These are phyloP conservation scores for Noturus placidus DNA, from an alignment of 2,113 vertebrate genomes.

Conservation along the genomic window DNA sequence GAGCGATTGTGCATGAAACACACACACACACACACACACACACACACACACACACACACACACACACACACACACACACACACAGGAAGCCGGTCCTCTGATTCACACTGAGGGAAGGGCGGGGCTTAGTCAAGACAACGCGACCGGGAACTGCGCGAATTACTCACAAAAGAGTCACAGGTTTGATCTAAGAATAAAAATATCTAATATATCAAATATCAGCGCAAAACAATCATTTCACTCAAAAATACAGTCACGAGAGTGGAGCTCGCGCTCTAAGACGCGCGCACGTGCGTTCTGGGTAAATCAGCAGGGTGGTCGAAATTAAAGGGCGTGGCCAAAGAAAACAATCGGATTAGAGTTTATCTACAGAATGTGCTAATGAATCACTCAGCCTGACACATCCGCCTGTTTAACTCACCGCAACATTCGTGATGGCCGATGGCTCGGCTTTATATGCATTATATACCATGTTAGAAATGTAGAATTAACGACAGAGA, in stretches of 20 bases:
- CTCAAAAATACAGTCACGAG: not conserved
- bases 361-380: not conserved
- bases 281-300: not conserved
- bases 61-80: constrained; percentile 31
- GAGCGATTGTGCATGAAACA: constrained; percentile 37
- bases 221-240: not conserved
- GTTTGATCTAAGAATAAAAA: not conserved
- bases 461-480: not conserved
- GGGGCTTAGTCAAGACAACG: constrained; percentile 41
- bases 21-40: constrained; percentile 48
- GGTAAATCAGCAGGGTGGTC: not conserved
- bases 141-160: constrained; percentile 2
- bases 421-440: not conserved
- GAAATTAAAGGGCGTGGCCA: constrained; percentile 29
- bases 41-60: constrained; percentile 53
- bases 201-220: not conserved
- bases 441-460: not conserved
- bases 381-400: constrained; percentile 22
- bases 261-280: not conserved
- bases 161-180: constrained; percentile 10
- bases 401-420: constrained; percentile 5
- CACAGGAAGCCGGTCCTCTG: constrained; percentile 58
- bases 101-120: constrained; percentile 49
- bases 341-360: constrained; percentile 27
- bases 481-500: not conserved